Evolutionary conservation across 2,888 invertebrate genomes (phyloP), one percentile per base, ranked within the genome.

Genomic region (Scrobipalpa costella): DNA sequence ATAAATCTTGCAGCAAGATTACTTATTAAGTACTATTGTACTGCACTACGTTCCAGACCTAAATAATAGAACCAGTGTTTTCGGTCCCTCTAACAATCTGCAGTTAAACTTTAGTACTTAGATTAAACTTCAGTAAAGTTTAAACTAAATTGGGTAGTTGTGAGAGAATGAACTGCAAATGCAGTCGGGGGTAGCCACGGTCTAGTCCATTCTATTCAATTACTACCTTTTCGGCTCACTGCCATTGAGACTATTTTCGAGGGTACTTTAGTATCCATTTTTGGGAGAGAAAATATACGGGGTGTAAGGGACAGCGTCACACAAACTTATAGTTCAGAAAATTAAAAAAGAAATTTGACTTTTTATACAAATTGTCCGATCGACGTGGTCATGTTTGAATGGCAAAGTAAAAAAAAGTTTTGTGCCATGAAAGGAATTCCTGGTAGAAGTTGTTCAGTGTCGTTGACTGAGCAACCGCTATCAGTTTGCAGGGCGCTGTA

Each of bases 121-220:
- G 19, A 52, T 52, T 52, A 52, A 52, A 52, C 33, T 52, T 21
- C 7, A 27, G 9, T 52, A 52, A 49, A 49, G 17, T 52, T 52
- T 52, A 52, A 52, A 33, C 52, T 52, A 27, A 52, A 52, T 47
- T 27, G 33, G 21, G 27, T n/a, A 52, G n/a, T 13, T 52, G 33
- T 52, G 52, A 1, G 27, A 52, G 19, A 52, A 52, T 52, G 52
- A 33, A 52, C 52, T 52, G 52, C 52, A 27, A 52, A 52, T 52
- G 27, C 21, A 52, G 33, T 27, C 19, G 8, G 49, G 49, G 15
- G 9, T 21, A 17, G 2, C 49, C 44, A 11, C 50, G 17, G 50
- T 50, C 19, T 21, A 21, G 50, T 21, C 9, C 8, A 50, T 50
- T 17, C 7, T 33, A 52, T 52, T 52, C 52, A 52, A 52, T 52